phyloP scores from a whole-genome alignment of 1,140 invertebrate species.

The Myzus persicae region DNA sequence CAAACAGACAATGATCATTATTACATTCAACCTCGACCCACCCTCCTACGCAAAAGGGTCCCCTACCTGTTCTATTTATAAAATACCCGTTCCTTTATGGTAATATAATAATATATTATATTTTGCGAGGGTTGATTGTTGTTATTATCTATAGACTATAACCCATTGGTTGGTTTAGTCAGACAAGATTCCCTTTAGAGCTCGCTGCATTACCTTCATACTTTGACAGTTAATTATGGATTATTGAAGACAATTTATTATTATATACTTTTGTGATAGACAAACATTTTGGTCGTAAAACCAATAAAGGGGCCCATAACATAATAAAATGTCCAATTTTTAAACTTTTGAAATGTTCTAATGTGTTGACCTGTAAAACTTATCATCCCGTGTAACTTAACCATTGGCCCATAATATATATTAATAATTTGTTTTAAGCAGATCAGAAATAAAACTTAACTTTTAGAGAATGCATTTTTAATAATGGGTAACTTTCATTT shows the following conservation, averaged over 20 bases:
- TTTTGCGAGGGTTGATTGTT: background rate
- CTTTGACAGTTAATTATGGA: slow-evolving; percentile 14
- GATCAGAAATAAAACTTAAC: background rate
- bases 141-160: background rate
- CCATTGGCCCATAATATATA: background rate
- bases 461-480: background rate
- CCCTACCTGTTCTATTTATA: background rate
- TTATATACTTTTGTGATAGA: background rate
- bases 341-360: background rate
- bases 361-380: background rate
- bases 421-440: background rate
- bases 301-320: background rate
- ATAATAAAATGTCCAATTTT: no score
- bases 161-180: background rate
- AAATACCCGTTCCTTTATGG: background rate
- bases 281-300: background rate
- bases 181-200: background rate
- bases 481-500: background rate
- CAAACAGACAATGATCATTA: background rate
- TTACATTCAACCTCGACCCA: background rate
- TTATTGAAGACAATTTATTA: background rate
- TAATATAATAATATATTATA: background rate
- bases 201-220: background rate
- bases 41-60: no score
- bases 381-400: background rate